A percentile compares a stretch with the other conserved stretches of the same genome.
phyloP scores from a whole-genome alignment of 2,113 vertebrate genomes.

The Geothlypis trichas region DNA sequence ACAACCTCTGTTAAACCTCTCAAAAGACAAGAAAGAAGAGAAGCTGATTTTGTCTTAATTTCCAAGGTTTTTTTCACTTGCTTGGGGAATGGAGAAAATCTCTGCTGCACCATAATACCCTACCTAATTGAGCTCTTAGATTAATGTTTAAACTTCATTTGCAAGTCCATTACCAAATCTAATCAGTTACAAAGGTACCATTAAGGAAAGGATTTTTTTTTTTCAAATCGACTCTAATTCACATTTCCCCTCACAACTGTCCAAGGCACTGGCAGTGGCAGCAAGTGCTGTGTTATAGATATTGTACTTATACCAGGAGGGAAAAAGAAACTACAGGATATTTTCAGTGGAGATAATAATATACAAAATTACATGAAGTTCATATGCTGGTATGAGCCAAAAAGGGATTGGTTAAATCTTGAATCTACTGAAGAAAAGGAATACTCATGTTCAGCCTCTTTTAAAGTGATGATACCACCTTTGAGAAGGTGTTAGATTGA shows the following conservation, averaged over 20 bases:
- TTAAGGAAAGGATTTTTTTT: constrained; percentile 16
- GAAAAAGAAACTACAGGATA: neutral
- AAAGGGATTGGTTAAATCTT: neutral
- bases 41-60: constrained; percentile 44
- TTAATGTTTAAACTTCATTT: constrained; percentile 71
- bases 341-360: neutral
- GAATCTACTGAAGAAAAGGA: neutral
- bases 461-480: neutral
- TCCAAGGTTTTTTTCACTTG: constrained; percentile 27
- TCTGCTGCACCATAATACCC: constrained; percentile 38
- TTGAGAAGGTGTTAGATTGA: neutral
- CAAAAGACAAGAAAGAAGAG: constrained; percentile 35
- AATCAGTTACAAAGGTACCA: constrained; percentile 58
- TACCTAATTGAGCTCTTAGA: constrained; percentile 63
- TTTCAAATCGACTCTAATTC: neutral
- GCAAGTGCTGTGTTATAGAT: neutral
- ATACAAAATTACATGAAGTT: neutral
- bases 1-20: constrained; percentile 44
- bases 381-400: neutral
- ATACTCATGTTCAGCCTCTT: neutral
- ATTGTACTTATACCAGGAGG: neutral
- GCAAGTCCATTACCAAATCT: constrained; percentile 66
- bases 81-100: constrained; percentile 33
- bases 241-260: neutral
- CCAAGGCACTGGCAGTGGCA: neutral